Evolutionary conservation across 1,140 invertebrate genomes (phyloP).

Genomic region (Eueides isabella): DNA sequence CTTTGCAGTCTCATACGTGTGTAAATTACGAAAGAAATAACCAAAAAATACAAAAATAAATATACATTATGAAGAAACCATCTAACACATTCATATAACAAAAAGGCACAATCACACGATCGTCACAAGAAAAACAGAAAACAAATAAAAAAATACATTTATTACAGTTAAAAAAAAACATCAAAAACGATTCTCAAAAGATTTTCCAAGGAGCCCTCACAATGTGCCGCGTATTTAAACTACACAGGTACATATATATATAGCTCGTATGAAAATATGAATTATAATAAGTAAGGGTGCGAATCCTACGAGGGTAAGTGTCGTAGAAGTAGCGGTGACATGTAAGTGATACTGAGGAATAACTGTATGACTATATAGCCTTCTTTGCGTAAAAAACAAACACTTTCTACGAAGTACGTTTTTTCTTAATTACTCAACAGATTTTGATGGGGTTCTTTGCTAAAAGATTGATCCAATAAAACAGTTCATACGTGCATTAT

Average conservation of each 20-base stretch:
- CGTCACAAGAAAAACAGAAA: background rate
- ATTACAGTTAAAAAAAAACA: background rate
- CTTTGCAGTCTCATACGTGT: too few species aligned
- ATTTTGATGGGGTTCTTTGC: too few species aligned
- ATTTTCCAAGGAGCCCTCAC: slow-evolving; percentile 18
- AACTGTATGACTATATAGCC: background rate
- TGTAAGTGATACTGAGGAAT: background rate
- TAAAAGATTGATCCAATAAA: too few species aligned
- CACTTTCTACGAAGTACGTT: too few species aligned
- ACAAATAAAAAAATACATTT: background rate
- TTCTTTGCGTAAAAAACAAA: background rate
- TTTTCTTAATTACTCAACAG: too few species aligned
- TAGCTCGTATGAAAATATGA: slow-evolving; percentile 34
- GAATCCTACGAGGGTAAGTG: slow-evolving; percentile 26
- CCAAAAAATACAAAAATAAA: background rate
- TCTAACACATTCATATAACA: background rate
- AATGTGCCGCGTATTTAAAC: slow-evolving; percentile 26
- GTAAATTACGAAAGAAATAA: too few species aligned
- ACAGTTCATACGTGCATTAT: too few species aligned
- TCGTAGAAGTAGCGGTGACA: slow-evolving; percentile 13
- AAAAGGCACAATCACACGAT: background rate
- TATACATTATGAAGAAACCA: too few species aligned
- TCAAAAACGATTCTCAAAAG: slow-evolving; percentile 12
- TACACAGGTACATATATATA: slow-evolving; percentile 13
- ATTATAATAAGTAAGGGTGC: slow-evolving; percentile 39